Conservation (phyloP, 2,113 vertebrate species). For the Grantiella picta region DNA sequence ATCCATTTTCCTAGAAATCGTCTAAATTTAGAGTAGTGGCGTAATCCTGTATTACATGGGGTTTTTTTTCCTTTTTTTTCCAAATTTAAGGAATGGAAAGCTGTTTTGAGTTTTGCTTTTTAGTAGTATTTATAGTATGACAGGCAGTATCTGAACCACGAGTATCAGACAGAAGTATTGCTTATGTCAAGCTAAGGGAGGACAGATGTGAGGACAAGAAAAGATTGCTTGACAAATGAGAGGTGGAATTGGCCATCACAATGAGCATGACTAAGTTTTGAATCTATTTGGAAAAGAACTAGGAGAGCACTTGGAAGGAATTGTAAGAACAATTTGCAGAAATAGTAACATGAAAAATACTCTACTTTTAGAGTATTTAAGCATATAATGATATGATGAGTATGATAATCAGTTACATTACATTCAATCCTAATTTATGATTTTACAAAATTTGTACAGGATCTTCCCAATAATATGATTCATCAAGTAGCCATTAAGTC, state of each 20-base stretch:
- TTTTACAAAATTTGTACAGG: slow-evolving; percentile 70
- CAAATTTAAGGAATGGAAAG: background rate
- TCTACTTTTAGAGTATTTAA: background rate
- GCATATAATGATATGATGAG: no score
- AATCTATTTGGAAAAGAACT: background rate
- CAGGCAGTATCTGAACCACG: background rate
- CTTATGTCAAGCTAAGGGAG: background rate
- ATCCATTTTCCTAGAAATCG: background rate
- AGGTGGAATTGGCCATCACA: background rate
- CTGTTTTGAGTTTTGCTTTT: background rate
- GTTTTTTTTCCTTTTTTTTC: background rate
- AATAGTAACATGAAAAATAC: background rate
- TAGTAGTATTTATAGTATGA: background rate
- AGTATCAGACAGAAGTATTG: no score
- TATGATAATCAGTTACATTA: background rate
- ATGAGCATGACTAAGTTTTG: background rate
- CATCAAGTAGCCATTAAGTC: slow-evolving; percentile 96
- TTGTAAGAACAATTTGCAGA: background rate
- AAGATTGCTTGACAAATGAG: background rate
- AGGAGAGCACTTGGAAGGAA: background rate
- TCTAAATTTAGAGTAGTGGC: background rate
- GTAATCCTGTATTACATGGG: background rate
- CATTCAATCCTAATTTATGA: background rate
- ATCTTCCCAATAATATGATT: slow-evolving; percentile 99
- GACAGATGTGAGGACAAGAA: background rate